Evolutionary conservation across 2,797 vertebrate species (phyloP).

Genomic region (Pempheris klunzingeri): DNA sequence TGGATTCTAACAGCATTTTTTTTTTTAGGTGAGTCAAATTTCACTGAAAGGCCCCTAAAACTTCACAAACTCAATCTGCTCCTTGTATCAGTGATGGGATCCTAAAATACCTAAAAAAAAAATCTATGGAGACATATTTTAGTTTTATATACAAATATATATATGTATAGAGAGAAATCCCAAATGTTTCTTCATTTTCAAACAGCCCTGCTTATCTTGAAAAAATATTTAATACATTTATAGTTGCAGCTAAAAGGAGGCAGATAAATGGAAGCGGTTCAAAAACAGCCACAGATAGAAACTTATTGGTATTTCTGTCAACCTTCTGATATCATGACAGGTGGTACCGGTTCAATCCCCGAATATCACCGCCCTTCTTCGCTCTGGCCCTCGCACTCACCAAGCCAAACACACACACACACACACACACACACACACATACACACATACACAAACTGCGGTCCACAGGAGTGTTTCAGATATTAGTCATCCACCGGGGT

Average conservation of each 20-base stretch:
- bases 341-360: neutral
- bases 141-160: neutral
- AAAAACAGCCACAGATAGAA: neutral
- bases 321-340: neutral
- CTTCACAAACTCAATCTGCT: neutral
- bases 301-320: slow-evolving; percentile 2
- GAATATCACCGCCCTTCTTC: neutral
- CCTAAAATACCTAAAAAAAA: too few species aligned
- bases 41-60: neutral
- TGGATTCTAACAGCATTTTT: neutral
- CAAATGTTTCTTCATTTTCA: neutral
- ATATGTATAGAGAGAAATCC: neutral
- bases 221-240: neutral
- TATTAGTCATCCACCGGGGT: slow-evolving; percentile 36
- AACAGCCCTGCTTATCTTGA: neutral
- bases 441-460: slow-evolving; percentile 3
- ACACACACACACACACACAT: slow-evolving; percentile 18
- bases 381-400: neutral
- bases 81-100: neutral
- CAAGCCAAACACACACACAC: slow-evolving; percentile 5
- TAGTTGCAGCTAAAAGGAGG: neutral
- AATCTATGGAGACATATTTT: neutral
- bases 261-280: neutral
- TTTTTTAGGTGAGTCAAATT: neutral
- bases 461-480: slow-evolving; percentile 15